A percentile compares a stretch with the other conserved stretches of the same genome.
Evolutionary conservation across 2,888 invertebrate genomes (phyloP).

Genomic region (Parapristionchus giblindavisi): DNA sequence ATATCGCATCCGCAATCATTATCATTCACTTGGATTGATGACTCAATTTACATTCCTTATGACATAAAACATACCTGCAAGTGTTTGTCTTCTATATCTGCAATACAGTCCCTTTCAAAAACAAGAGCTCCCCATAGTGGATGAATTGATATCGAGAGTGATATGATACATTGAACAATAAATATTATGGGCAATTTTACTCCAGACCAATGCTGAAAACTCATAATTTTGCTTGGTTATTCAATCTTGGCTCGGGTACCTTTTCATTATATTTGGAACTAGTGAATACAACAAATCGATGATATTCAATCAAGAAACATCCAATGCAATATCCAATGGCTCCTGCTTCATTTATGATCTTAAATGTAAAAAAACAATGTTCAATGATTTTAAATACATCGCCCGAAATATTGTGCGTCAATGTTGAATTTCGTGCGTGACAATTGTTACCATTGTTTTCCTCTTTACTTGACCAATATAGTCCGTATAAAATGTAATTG

Average conservation of each 20-base stretch:
- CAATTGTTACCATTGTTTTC: no score
- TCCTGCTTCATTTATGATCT: background rate
- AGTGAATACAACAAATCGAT: background rate
- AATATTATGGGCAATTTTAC: background rate
- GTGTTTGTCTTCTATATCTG: no score
- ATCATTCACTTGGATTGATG: no score
- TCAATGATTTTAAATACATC: no score
- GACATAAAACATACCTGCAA: no score
- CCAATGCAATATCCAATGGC: background rate
- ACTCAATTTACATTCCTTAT: no score
- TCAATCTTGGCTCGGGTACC: no score
- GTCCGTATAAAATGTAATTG: no score
- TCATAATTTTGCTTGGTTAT: background rate
- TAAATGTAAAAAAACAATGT: no score
- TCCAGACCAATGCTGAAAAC: background rate
- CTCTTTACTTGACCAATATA: no score
- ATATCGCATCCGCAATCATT: no score
- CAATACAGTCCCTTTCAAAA: no score
- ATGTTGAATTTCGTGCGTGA: background rate
- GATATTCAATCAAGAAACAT: slow-evolving; percentile 1
- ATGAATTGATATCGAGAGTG: background rate
- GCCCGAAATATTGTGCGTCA: background rate
- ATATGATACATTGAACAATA: background rate
- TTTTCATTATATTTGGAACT: background rate
- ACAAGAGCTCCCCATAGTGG: background rate